Conservation (phyloP, 2,888 invertebrate species). For the Erynnis tages region DNA sequence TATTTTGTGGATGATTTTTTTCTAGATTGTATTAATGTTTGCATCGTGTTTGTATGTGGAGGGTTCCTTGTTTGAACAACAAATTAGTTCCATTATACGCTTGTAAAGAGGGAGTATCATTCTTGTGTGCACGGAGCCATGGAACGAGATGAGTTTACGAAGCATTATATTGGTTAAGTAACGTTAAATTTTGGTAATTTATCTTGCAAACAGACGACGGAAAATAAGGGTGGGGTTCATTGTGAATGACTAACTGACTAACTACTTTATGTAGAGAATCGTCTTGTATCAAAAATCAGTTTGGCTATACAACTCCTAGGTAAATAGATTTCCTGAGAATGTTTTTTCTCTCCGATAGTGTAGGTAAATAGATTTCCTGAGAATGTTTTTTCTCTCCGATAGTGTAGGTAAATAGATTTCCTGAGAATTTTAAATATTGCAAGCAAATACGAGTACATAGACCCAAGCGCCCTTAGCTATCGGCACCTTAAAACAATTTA, state of each 20-base stretch:
- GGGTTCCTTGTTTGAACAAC: constrained; percentile 76
- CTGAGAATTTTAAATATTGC: too few species aligned
- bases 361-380: too few species aligned
- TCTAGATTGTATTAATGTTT: constrained; percentile 39
- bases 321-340: too few species aligned
- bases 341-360: too few species aligned
- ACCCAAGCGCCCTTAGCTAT: constrained; percentile 32
- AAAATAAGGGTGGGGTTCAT: background rate
- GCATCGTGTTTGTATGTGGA: constrained; percentile 66
- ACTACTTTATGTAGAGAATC: too few species aligned
- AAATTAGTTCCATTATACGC: constrained; percentile 79
- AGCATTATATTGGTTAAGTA: constrained; percentile 18
- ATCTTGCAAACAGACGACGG: background rate
- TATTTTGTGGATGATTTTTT: constrained; percentile 14
- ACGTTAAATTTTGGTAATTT: constrained; percentile 12
- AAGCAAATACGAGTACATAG: background rate
- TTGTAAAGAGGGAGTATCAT: constrained; percentile 63
- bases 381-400: too few species aligned
- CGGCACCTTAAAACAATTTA: constrained; percentile 58
- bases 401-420: too few species aligned
- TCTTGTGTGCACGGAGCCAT: constrained; percentile 37
- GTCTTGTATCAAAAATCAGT: too few species aligned
- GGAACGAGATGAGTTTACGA: constrained; percentile 28
- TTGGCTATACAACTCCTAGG: too few species aligned
- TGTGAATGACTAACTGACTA: too few species aligned